Evolutionary conservation across 2,113 vertebrate species (phyloP).

Genomic region (Urocitellus parryii): DNA sequence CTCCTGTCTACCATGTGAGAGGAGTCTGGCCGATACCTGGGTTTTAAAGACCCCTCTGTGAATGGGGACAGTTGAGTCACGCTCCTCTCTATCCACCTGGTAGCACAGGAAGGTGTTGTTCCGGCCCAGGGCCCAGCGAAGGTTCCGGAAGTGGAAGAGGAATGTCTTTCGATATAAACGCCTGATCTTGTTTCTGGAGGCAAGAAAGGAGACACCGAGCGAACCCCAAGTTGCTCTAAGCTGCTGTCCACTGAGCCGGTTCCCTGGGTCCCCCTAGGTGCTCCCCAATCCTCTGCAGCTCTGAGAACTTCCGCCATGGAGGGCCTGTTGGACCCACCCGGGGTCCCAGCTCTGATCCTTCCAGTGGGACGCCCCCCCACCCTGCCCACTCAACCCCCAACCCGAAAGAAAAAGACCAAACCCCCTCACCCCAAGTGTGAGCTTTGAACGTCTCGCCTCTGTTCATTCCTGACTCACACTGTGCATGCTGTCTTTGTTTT

Average conservation of each 20-base stretch:
- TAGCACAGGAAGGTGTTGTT: slow-evolving; percentile 6
- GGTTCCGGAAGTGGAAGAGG: not conserved
- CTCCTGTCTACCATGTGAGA: not conserved
- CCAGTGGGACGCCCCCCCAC: not conserved
- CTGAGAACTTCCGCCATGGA: not conserved
- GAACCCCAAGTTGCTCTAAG: fast-evolving
- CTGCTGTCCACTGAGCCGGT: not conserved
- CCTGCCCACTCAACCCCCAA: not conserved
- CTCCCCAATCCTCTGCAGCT: too few species aligned
- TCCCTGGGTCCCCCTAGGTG: fast-evolving
- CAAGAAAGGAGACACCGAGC: not conserved
- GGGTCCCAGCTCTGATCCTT: not conserved
- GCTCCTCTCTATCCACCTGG: fast-evolving
- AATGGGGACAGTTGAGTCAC: fast-evolving
- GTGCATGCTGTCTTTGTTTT: not conserved
- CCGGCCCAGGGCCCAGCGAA: fast-evolving
- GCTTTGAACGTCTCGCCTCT: not conserved
- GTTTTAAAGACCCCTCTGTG: not conserved
- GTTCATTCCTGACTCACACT: not conserved
- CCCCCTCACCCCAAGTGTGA: not conserved
- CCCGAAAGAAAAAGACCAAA: not conserved
- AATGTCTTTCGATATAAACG: fast-evolving
- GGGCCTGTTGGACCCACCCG: too few species aligned
- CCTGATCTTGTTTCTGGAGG: not conserved
- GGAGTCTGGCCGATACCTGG: not conserved